These are phyloP conservation scores for Drosophila erecta DNA, from an alignment of 1,140 invertebrate species.

Conservation along the genomic window DNA sequence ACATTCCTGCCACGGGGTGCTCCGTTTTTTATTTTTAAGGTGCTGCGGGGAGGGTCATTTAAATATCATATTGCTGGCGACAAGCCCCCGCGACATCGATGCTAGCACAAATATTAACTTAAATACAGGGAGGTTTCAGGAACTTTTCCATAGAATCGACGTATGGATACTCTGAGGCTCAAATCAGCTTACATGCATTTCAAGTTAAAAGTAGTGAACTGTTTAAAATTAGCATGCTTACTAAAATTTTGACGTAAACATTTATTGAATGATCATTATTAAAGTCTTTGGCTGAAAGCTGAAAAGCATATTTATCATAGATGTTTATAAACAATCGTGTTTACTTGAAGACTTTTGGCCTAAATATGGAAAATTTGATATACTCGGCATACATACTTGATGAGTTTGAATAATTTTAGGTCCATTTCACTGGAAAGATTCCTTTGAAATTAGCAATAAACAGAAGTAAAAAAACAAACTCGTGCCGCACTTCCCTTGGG, in stretches of 20 bases:
- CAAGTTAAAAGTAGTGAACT: background rate
- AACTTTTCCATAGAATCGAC: background rate
- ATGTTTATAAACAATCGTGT: background rate
- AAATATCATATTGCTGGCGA: conserved; percentile 58
- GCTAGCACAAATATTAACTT: conserved; percentile 59
- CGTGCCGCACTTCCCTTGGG: background rate
- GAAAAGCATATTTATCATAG: background rate
- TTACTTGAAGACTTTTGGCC: background rate
- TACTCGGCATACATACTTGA: too few species aligned
- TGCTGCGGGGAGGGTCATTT: conserved; percentile 23
- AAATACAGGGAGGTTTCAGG: conserved; percentile 10
- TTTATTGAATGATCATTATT: too few species aligned
- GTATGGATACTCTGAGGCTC: conserved; percentile 22
- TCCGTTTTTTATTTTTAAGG: background rate
- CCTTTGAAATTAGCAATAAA: background rate
- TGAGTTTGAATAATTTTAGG: too few species aligned
- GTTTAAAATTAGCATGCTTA: background rate
- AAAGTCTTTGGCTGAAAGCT: background rate
- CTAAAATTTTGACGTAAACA: too few species aligned
- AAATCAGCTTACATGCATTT: background rate
- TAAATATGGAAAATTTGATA: background rate
- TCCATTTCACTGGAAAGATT: background rate
- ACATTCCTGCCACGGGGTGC: conserved; percentile 33
- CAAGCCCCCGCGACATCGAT: conserved; percentile 40
- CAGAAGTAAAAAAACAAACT: background rate